These are phyloP conservation scores for Prenolepis imparis DNA, from an alignment of 2,888 invertebrate species.

Conservation along the genomic window DNA sequence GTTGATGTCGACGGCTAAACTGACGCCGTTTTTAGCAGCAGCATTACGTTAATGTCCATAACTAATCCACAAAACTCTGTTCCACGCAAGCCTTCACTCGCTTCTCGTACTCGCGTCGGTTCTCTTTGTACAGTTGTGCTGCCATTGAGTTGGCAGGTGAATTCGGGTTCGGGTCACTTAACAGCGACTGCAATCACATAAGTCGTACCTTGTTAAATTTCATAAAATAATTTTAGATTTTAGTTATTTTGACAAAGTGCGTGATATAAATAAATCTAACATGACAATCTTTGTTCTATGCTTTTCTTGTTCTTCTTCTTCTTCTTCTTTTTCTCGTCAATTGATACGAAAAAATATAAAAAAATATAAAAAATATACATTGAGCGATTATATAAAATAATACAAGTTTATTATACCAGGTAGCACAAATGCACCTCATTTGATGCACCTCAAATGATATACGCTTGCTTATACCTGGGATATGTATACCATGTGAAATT, in stretches of 20 bases:
- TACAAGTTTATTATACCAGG: background rate
- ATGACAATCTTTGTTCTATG: constrained; percentile 23
- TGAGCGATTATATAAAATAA: no score
- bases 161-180: constrained; percentile 99
- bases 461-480: background rate
- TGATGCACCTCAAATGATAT: background rate
- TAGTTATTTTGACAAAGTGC: constrained; percentile 50
- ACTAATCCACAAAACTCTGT: constrained; percentile 99
- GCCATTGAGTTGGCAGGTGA: constrained; percentile 99
- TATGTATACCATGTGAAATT: background rate
- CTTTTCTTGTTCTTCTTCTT: background rate
- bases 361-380: background rate
- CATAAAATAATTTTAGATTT: background rate
- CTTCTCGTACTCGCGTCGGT: constrained; percentile 99
- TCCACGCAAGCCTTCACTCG: constrained; percentile 99
- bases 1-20: constrained; percentile 78
- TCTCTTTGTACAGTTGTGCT: constrained; percentile 99
- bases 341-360: constrained; percentile 16
- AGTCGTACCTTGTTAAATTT: constrained; percentile 75
- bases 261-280: constrained; percentile 60
- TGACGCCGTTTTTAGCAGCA: constrained; percentile 72
- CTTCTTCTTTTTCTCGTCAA: background rate
- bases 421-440: background rate
- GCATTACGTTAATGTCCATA: constrained; percentile 73
- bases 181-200: constrained; percentile 94